Evolutionary conservation across 2,797 vertebrate genomes (phyloP).

Genomic region (Rhinella marina): DNA sequence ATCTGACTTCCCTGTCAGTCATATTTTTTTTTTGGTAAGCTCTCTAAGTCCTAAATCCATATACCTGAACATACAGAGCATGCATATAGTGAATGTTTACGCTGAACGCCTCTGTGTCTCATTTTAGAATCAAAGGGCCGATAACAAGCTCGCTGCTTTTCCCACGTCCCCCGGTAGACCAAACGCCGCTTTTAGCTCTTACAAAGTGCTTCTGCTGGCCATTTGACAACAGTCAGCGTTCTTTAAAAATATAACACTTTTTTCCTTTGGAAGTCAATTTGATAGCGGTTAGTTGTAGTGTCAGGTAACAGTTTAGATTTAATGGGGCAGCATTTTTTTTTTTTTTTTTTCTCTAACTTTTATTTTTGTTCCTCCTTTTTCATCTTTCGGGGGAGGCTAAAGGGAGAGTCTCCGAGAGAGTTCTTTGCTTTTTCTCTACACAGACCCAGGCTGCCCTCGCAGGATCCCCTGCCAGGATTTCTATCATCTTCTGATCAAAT

Average conservation of each 20-base stretch:
- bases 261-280: slow-evolving; percentile 71
- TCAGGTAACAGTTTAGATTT: slow-evolving; percentile 77
- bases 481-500: slow-evolving; percentile 99
- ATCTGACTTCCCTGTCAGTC: background rate
- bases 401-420: slow-evolving; percentile 77
- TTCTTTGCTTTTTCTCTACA: slow-evolving; percentile 90
- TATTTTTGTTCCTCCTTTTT: slow-evolving; percentile 66
- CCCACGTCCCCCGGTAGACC: slow-evolving; percentile 63
- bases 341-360: slow-evolving; percentile 68
- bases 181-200: slow-evolving; percentile 19
- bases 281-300: slow-evolving; percentile 75
- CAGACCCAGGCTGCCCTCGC: slow-evolving; percentile 94
- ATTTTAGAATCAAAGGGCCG: slow-evolving; percentile 25
- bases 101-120: background rate
- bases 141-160: slow-evolving; percentile 14
- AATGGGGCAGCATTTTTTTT: slow-evolving; percentile 73
- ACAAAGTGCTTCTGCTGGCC: slow-evolving; percentile 48
- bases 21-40: background rate
- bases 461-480: slow-evolving; percentile 96
- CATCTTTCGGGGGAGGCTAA: slow-evolving; percentile 79
- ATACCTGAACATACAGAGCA: background rate
- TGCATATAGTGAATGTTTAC: slow-evolving; percentile 26
- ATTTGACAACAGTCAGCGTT: slow-evolving; percentile 50
- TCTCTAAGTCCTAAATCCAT: background rate
- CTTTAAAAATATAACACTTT: slow-evolving; percentile 53